These are phyloP conservation scores for Arenaria interpres DNA, from an alignment of 2,113 vertebrate species.

Conservation along the genomic window DNA sequence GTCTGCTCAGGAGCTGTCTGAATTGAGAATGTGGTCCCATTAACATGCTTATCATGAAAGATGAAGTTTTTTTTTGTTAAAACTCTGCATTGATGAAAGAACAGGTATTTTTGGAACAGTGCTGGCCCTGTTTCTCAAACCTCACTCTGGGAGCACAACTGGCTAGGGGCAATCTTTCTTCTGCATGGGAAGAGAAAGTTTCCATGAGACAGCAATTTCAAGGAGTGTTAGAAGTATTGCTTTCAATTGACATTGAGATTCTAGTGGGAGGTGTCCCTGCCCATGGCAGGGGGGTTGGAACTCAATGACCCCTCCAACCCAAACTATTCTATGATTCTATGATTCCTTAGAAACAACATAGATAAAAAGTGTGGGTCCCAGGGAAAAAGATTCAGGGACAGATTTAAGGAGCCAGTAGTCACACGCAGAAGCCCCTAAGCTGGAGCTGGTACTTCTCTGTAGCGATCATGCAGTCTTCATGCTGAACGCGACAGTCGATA, in stretches of 20 bases:
- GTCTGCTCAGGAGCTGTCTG: not conserved
- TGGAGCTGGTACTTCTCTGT: not conserved
- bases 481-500: rapidly evolving
- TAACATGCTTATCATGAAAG: not conserved
- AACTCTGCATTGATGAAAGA: not conserved
- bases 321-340: not conserved
- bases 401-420: not conserved
- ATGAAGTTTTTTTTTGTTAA: not conserved
- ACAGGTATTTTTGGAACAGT: not conserved
- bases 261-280: not conserved
- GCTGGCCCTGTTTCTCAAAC: not conserved
- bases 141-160: not conserved
- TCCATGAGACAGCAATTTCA: rapidly evolving
- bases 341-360: not conserved
- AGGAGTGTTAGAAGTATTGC: not conserved
- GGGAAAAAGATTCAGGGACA: not conserved
- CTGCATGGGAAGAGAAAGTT: not conserved
- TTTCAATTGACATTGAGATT: not conserved
- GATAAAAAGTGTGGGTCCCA: not conserved
- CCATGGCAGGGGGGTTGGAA: not conserved
- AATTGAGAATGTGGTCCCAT: not conserved
- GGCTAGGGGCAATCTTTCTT: not conserved
- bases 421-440: not conserved
- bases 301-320: not conserved
- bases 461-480: rapidly evolving